Evolutionary conservation across 1,140 invertebrate genomes (phyloP).

Genomic region (Temnothorax longispinosus): DNA sequence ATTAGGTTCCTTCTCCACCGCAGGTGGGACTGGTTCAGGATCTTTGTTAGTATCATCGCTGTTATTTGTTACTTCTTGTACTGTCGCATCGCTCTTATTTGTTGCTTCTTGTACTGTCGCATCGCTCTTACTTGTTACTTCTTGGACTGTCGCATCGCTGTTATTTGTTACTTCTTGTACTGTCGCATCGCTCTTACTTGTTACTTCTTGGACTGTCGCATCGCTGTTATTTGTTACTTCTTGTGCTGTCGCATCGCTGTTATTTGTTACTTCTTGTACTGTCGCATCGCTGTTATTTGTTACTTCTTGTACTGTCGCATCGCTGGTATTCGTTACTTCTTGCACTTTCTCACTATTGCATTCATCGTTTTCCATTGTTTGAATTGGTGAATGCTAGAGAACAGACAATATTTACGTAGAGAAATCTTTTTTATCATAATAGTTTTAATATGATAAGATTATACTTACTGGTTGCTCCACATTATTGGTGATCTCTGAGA

Average conservation of each 20-base stretch:
- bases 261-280: too few relatives aligned
- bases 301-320: too few relatives aligned
- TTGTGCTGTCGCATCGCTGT: too few relatives aligned
- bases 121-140: conserved; percentile 21
- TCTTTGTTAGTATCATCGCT: neutral
- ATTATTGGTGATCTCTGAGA: conserved; percentile 65
- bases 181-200: too few relatives aligned
- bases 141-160: neutral
- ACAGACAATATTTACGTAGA: neutral
- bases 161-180: conserved; percentile 20
- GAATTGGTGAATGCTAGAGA: neutral
- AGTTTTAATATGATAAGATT: neutral
- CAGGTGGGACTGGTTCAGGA: neutral
- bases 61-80: conserved; percentile 19
- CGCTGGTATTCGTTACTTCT: neutral
- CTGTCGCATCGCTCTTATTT: conserved; percentile 8
- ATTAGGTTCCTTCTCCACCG: conserved; percentile 5
- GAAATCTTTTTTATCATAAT: neutral
- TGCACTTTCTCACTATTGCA: neutral
- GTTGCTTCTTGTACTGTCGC: neutral
- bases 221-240: too few relatives aligned
- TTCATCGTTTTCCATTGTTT: neutral
- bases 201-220: too few relatives aligned
- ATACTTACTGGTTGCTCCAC: conserved; percentile 70
- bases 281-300: too few relatives aligned